Conservation (phyloP, 2,888 invertebrate genomes). For the Acanthosepion pharaonis region DNA sequence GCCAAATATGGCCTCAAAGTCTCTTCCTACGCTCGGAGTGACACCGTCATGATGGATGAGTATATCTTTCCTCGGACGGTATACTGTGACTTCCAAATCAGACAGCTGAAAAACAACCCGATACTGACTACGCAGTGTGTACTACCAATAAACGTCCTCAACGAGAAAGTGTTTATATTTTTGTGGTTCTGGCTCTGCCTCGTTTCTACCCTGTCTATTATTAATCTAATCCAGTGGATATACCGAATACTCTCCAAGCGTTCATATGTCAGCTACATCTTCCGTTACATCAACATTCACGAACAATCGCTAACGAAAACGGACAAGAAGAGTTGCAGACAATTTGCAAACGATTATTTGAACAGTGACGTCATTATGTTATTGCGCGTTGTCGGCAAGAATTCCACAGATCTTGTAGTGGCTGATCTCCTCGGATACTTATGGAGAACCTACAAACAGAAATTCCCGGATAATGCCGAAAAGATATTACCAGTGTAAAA, state of each 20-base stretch:
- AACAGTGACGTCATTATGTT: constrained; percentile 41
- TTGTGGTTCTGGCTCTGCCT: constrained; percentile 70
- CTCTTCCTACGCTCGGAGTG: background rate
- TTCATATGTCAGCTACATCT: constrained; percentile 40
- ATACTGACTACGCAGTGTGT: constrained; percentile 69
- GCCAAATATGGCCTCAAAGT: constrained; percentile 66
- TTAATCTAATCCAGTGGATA: constrained; percentile 51
- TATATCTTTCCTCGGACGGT: constrained; percentile 68
- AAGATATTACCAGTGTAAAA: background rate
- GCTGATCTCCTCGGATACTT: constrained; percentile 33
- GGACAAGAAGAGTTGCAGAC: background rate
- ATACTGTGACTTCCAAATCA: constrained; percentile 67
- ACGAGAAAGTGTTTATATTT: constrained; percentile 71
- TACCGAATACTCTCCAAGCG: constrained; percentile 39
- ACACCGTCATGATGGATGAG: constrained; percentile 51
- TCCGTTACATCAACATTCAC: constrained; percentile 24
- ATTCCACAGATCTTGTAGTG: constrained; percentile 46
- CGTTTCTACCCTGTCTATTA: constrained; percentile 58
- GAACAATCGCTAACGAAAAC: background rate
- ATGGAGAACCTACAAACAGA: background rate
- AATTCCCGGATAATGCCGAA: background rate
- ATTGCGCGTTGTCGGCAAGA: constrained; percentile 43
- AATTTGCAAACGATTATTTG: constrained; percentile 38
- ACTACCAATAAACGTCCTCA: constrained; percentile 69
- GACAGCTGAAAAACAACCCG: constrained; percentile 66